Evolutionary conservation across 2,888 invertebrate genomes (phyloP).

Genomic region (Drosophila ustulata): DNA sequence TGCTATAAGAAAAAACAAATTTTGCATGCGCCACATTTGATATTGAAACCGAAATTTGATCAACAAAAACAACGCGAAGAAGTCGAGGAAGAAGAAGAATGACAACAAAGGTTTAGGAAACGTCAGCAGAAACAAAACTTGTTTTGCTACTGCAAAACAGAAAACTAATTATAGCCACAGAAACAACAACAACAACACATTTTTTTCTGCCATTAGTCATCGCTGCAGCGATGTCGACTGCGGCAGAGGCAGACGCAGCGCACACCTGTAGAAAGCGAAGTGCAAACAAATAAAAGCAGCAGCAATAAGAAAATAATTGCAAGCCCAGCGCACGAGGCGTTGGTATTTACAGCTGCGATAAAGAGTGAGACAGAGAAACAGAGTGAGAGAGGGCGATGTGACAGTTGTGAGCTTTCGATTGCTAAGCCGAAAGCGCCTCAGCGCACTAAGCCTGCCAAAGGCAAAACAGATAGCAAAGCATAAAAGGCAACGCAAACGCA

Average conservation of each 20-base stretch:
- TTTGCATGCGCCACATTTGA: conserved; percentile 15
- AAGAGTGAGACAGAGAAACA: neutral
- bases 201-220: conserved; percentile 68
- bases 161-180: conserved; percentile 41
- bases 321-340: conserved; percentile 11
- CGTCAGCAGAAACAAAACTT: conserved; percentile 41
- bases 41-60: conserved; percentile 38
- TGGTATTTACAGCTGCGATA: conserved; percentile 1
- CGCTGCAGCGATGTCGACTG: conserved; percentile 31
- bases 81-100: neutral
- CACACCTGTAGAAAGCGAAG: conserved; percentile 78
- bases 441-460: conserved; percentile 44
- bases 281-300: conserved; percentile 53
- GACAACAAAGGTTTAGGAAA: conserved; percentile 20
- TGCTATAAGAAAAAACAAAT: conserved; percentile 6
- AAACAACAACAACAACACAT: conserved; percentile 34
- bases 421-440: conserved; percentile 31
- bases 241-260: conserved; percentile 18
- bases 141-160: conserved; percentile 32
- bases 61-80: conserved; percentile 1
- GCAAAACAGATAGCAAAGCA: conserved; percentile 38
- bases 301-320: conserved; percentile 57
- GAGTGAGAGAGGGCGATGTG: neutral
- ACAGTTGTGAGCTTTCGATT: conserved; percentile 38
- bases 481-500: conserved; percentile 9